Base-by-base conservation (phyloP, 2,797 vertebrate genomes). In the Eremophila alpestris region DNA sequence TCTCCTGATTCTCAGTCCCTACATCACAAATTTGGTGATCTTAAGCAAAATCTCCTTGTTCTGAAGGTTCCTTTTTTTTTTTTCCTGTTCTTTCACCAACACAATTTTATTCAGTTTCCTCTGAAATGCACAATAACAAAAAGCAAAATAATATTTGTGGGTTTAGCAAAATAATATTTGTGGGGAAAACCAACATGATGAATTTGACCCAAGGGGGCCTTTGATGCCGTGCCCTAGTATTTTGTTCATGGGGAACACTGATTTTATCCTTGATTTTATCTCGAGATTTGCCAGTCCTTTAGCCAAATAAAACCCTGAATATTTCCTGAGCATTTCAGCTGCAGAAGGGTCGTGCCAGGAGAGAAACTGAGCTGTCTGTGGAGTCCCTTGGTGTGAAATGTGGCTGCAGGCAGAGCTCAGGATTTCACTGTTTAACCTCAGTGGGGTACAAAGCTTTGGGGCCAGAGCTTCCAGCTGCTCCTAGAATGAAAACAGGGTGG, bases 21-120 rank as follows among this genome's bases (percentile, higher is more conserved):
- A 7, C 29, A 1, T 41, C 43, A 12, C 1, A 0, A 18, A 1
- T 29, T 23, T 49, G 8, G 4, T 7, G 6, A 13, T 38, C 27
- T 38, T 23, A 27, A 0, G 8, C 63, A 64, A 13, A 23, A 40
- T 43, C 38, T 80, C 67, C 15, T 59, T 52, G 68, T 58, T 56
- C 1, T 32, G 34, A 65, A 81, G 13, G 46, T 36, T 73, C 30
- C 7, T 75, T 19, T 34, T 4, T 67, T 19, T 34, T 6, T 3
- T 4, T 4, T 2, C 8, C 40, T 54, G 2, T 20, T 69, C 46
- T 75, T 63, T 74, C 62, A 30, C 48, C 21, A 4, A 38, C 32
- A 27, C 38, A 2, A 1, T 32, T 20, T 55, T 51, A 21, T 30
- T 55, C 32, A 1, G 5, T 70, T 74, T 74, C 34, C 23, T 67